Evolutionary conservation across 1,140 invertebrate genomes (phyloP), one percentile per base, ranked within the genome.

Genomic region (Drosophila eugracilis): DNA sequence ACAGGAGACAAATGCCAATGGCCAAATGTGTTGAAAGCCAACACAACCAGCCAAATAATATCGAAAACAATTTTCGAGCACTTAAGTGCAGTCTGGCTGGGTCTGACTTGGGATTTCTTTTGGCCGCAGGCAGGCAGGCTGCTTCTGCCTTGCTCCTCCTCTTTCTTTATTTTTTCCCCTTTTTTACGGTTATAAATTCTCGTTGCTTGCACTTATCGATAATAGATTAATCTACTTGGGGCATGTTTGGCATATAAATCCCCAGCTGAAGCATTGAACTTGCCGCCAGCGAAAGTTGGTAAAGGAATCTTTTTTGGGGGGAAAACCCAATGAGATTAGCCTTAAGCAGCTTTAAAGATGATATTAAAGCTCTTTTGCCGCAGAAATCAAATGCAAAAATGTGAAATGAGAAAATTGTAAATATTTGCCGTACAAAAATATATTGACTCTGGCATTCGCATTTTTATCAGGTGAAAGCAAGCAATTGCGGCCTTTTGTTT

Each of bases 1-100:
- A 81, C 81, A 77, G 60, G 60, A 88, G 83, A 88, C 81, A 85
- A 88, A 86, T 88, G 81, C 81, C 81, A 85, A 63, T 63, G 77
- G 83, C 81, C 81, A 66, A 85, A 85, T 88, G 81, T 86, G 83
- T 74, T 88, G 81, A 86, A 81, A 85, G 83, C 73, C 69, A 86
- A 47, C 42, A 50, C 57, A 79, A 73, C 37, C 36, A 67, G 21
- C 28, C 75, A 50, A 78, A 89, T 89, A 89, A 86, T 89, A 89
- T 89, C 78, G 85, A 89, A 89, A 89, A 89, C 85, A 89, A 89
- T 89, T 89, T 89, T 89, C 85, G 77, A 89, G 86, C 86, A 89
- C 85, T 89, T 89, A 89, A 89, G 77, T 89, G 85, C 86, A 89
- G 77, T 89, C 83, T 86, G 73, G 83, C 72, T 9, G 10, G 67